Percentiles rank a stretch among this genome's conserved stretches.
Conservation (phyloP, 2,888 invertebrate species). For the Acleris sparsana region DNA sequence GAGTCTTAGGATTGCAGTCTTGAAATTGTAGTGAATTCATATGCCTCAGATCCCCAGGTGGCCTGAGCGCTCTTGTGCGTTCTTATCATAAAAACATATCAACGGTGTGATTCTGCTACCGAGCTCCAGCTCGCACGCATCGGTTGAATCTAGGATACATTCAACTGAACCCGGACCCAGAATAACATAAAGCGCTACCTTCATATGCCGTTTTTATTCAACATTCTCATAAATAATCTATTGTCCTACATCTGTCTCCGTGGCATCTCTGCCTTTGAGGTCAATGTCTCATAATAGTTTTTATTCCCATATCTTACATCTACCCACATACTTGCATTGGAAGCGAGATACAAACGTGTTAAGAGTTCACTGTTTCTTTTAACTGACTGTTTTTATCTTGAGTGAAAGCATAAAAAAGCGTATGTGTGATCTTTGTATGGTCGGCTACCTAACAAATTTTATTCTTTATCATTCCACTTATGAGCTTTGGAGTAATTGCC, state of each 20-base stretch:
- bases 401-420: no score
- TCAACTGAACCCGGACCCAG: background rate
- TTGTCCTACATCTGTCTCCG: conserved; percentile 24
- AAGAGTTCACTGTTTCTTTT: conserved; percentile 8
- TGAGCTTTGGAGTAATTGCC: no score
- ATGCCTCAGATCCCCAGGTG: no score
- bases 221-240: conserved; percentile 24
- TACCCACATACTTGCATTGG: conserved; percentile 18
- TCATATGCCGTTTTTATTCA: background rate
- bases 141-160: background rate
- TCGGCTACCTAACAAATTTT: no score
- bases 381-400: background rate
- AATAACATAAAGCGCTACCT: background rate
- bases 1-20: no score
- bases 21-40: no score
- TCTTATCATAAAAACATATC: no score
- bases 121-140: no score
- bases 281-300: conserved; percentile 16
- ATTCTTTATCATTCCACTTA: no score
- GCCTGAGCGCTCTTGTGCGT: no score
- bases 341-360: conserved; percentile 1
- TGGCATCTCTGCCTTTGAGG: conserved; percentile 7
- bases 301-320: conserved; percentile 29
- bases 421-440: no score
- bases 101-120: no score